Base-by-base conservation (phyloP, 2,888 invertebrate genomes). In the Lordiphosa andalusiaca region DNA sequence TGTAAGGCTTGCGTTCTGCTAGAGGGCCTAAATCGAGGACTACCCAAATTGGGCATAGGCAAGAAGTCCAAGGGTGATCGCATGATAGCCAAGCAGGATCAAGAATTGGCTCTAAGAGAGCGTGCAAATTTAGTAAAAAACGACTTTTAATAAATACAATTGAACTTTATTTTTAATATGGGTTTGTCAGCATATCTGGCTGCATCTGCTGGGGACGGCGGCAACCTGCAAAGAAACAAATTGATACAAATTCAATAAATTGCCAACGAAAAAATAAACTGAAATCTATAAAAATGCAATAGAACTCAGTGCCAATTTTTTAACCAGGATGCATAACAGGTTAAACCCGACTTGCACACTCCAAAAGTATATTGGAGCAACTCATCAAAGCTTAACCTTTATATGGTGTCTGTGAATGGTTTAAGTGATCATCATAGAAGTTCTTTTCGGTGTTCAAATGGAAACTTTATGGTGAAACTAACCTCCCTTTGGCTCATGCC, bases 1-100 rank as follows among this genome's bases (percentile, higher is more conserved):
- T 99, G 99, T 89, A 99, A 99, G 89, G 99, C 99, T 0, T 99
- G 99, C 88, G 93, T 97, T 0, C 91, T 99, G 56, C 90, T 99
- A 4, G 98, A 99, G 90, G 99, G 99, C 1, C 91, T 99, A 2
- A 99, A 99, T 89, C 93, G 95, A 90, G 98, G 98, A 2, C 89
- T 97, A 44, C 98, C 98, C 0, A 94, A 93, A 88, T 91, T 97
- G 44, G 97, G 96, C n/a, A 94, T 97, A 33, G 96, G 96, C 2
- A 97, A 97, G 89, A 94, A 94, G 53, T 95, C 94, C n/a, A 94
- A 94, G 87, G 94, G 93, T 0, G 93, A 93, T 71, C 91, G 91
- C 73, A 91, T 93, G 91, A 89, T 93, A 36, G 91, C 92, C 25
- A 91, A 92, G 73, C 92, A 92, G 52, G 72, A 89, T 4, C 75